Evolutionary conservation across 2,113 vertebrate species (phyloP).

Genomic region (Petroica traversi): DNA sequence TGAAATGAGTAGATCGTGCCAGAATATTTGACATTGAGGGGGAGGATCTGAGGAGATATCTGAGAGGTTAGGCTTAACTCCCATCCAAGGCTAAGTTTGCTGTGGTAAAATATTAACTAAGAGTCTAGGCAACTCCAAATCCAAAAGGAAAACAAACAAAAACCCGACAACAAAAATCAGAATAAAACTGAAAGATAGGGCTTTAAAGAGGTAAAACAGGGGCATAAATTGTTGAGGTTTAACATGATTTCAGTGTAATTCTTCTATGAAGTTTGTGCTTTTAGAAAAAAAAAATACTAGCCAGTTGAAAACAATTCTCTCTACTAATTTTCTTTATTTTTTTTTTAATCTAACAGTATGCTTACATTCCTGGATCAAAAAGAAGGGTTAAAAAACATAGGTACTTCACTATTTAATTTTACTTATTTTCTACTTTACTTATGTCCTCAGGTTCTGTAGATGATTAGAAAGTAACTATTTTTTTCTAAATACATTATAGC

Average conservation of each 20-base stretch:
- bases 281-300: neutral
- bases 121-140: neutral
- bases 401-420: neutral
- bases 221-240: neutral
- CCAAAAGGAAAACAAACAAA: neutral
- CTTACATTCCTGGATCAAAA: neutral
- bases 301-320: neutral
- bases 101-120: conserved; percentile 42
- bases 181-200: neutral
- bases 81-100: neutral
- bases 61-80: conserved; percentile 35
- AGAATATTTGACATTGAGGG: conserved; percentile 50
- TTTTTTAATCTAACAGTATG: neutral
- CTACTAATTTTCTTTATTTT: neutral
- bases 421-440: neutral
- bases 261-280: neutral
- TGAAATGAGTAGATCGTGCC: conserved; percentile 48
- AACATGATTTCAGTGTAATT: neutral
- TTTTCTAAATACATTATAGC: neutral
- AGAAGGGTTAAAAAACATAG: neutral
- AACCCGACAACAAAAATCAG: neutral
- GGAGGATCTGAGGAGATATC: conserved; percentile 50
- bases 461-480: neutral
- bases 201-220: neutral
- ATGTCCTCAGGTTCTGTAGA: neutral